Percentiles rank a stretch among this genome's conserved stretches.
Evolutionary conservation across 2,888 invertebrate genomes (phyloP).

Genomic region (Minunthozetes semirufus): DNA sequence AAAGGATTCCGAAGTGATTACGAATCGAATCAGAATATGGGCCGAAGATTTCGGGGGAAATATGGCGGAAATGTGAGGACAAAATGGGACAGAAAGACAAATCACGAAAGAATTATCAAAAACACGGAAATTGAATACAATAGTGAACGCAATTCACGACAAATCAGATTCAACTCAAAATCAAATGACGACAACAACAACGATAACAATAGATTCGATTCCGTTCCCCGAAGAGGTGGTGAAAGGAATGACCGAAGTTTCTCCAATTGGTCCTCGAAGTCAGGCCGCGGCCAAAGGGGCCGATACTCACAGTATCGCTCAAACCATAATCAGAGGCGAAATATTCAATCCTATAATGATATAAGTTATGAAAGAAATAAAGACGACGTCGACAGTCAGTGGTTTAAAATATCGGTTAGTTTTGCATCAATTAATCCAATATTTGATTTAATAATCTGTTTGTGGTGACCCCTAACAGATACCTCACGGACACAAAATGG

Average conservation of each 20-base stretch:
- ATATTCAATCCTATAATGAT: background rate
- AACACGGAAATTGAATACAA: too few relatives aligned
- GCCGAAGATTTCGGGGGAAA: too few relatives aligned
- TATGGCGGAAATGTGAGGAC: too few relatives aligned
- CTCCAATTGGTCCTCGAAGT: background rate
- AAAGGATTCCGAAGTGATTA: too few relatives aligned
- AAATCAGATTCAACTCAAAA: too few relatives aligned
- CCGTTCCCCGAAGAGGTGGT: background rate
- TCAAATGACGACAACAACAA: too few relatives aligned
- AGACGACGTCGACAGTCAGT: background rate
- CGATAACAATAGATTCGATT: too few relatives aligned
- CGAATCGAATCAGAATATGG: too few relatives aligned
- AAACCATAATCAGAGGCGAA: background rate
- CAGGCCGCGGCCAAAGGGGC: background rate
- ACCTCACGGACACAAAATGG: conserved; percentile 1
- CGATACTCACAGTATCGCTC: background rate
- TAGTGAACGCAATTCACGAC: too few relatives aligned
- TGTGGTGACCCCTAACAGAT: background rate
- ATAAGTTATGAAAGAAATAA: background rate
- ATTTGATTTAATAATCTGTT: background rate
- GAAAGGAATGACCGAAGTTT: background rate
- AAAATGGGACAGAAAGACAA: too few relatives aligned
- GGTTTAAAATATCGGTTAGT: background rate
- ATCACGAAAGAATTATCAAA: too few relatives aligned
- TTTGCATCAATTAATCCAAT: background rate